A percentile compares a stretch with the other conserved stretches of the same genome.
These are phyloP conservation scores for Chaitophorus viminalis DNA, from an alignment of 2,888 invertebrate species.

Conservation along the genomic window DNA sequence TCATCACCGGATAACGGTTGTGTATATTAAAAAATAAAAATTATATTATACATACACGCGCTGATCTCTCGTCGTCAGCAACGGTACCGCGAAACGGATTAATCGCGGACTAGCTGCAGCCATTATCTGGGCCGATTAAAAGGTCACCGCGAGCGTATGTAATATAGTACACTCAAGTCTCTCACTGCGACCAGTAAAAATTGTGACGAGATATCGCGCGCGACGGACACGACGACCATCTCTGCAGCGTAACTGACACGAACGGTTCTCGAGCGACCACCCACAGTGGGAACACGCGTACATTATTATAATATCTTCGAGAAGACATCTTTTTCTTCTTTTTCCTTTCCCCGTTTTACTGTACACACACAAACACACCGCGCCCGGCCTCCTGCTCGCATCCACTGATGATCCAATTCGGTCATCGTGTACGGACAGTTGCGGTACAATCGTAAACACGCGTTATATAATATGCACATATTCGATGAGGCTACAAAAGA, in stretches of 20 bases:
- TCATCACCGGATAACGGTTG: conserved; percentile 28
- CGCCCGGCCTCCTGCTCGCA: too few relatives aligned
- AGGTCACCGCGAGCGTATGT: conserved; percentile 21
- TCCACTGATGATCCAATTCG: too few relatives aligned
- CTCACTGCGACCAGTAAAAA: neutral
- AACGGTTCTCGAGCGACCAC: neutral
- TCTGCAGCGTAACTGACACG: neutral
- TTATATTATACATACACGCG: too few relatives aligned
- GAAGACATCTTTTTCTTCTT: too few relatives aligned
- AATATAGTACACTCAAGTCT: neutral
- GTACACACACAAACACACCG: too few relatives aligned
- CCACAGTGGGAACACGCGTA: neutral
- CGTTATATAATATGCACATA: too few relatives aligned
- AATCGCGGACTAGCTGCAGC: conserved; percentile 1
- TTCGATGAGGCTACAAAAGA: too few relatives aligned
- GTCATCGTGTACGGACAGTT: too few relatives aligned
- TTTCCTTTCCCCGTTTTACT: too few relatives aligned
- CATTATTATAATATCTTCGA: neutral
- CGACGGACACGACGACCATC: neutral
- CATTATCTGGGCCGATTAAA: conserved; percentile 23
- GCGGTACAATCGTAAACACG: too few relatives aligned
- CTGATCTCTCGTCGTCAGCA: neutral
- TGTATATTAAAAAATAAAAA: neutral
- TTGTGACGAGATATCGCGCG: conserved; percentile 1
- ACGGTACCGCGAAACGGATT: conserved; percentile 40